These are phyloP conservation scores for Stylophora pistillata DNA, from an alignment of 64 coral and sea anemone genomes.

Conservation along the genomic window DNA sequence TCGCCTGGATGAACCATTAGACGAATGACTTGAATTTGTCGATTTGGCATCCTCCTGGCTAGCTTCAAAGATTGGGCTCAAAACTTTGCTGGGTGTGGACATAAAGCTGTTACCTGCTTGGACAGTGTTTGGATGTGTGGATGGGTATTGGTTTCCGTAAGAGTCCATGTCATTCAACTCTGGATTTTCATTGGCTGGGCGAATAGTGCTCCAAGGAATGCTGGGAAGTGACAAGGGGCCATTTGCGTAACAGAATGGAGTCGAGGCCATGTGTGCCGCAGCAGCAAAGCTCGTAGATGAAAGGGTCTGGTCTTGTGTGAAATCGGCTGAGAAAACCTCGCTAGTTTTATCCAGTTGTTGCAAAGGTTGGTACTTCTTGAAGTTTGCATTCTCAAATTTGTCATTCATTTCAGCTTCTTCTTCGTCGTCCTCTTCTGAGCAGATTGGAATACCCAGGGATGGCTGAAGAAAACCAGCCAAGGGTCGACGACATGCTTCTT, in stretches of 20 bases:
- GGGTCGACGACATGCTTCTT: conserved; percentile 57
- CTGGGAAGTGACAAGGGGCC: conserved; percentile 48
- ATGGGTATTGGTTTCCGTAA: background rate
- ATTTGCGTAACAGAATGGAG: conserved; percentile 50
- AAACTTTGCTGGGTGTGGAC: conserved; percentile 70
- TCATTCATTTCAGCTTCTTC: conserved; percentile 33
- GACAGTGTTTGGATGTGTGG: background rate
- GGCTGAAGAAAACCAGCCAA: conserved; percentile 77
- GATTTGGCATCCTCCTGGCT: conserved; percentile 92
- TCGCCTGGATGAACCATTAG: conserved; percentile 40
- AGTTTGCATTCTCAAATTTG: background rate
- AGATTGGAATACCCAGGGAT: conserved; percentile 79
- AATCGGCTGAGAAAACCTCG: conserved; percentile 56
- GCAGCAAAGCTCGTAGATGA: conserved; percentile 57
- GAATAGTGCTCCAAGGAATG: conserved; percentile 72
- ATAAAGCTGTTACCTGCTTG: conserved; percentile 50
- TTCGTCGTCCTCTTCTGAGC: conserved; percentile 59
- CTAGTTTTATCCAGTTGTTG: conserved; percentile 33
- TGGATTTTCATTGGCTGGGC: conserved; percentile 33
- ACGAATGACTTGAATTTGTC: conserved; percentile 51
- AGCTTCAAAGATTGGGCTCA: conserved; percentile 95
- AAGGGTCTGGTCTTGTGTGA: conserved; percentile 62
- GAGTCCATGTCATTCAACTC: conserved; percentile 26
- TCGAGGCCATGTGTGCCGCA: conserved; percentile 79
- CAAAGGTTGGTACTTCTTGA: conserved; percentile 3